These are phyloP conservation scores for Xanthia icteritia DNA, from an alignment of 2,888 invertebrate genomes.

Conservation along the genomic window DNA sequence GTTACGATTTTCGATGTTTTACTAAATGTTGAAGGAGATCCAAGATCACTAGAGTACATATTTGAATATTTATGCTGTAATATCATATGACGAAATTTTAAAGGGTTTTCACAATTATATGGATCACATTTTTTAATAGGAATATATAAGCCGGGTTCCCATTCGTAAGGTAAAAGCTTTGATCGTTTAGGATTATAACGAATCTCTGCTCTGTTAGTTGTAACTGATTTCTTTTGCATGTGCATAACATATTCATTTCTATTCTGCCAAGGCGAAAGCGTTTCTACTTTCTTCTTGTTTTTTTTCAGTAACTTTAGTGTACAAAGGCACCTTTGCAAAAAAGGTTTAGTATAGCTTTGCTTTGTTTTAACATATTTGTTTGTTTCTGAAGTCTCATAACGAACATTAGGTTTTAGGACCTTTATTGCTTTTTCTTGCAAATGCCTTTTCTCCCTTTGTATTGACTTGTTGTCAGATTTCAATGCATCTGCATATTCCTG, in stretches of 20 bases:
- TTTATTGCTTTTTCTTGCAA: conserved; percentile 37
- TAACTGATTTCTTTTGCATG: conserved; percentile 37
- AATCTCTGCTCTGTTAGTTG: conserved; percentile 29
- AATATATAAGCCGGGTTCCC: conserved; percentile 22
- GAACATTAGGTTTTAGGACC: conserved; percentile 35
- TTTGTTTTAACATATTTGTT: conserved; percentile 32
- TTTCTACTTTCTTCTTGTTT: conserved; percentile 45
- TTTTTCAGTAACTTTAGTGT: conserved; percentile 51
- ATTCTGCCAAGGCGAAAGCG: conserved; percentile 3
- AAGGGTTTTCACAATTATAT: conserved; percentile 6
- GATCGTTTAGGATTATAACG: conserved; percentile 15
- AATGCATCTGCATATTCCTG: neutral
- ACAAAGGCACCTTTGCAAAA: conserved; percentile 56
- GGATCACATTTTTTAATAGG: conserved; percentile 26
- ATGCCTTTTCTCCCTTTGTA: conserved; percentile 10
- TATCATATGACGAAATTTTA: conserved; percentile 7
- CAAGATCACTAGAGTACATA: neutral
- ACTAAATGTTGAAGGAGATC: conserved; percentile 22
- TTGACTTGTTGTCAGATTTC: neutral
- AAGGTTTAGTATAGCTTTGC: conserved; percentile 40
- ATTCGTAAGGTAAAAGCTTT: conserved; percentile 57
- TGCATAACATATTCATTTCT: conserved; percentile 36
- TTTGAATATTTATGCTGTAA: conserved; percentile 25
- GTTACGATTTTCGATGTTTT: conserved; percentile 6
- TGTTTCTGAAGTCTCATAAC: conserved; percentile 31